Percentiles rank a stretch among this genome's conserved stretches.
Evolutionary conservation across 2,888 invertebrate species (phyloP).

Genomic region (Ethmia dodecea): DNA sequence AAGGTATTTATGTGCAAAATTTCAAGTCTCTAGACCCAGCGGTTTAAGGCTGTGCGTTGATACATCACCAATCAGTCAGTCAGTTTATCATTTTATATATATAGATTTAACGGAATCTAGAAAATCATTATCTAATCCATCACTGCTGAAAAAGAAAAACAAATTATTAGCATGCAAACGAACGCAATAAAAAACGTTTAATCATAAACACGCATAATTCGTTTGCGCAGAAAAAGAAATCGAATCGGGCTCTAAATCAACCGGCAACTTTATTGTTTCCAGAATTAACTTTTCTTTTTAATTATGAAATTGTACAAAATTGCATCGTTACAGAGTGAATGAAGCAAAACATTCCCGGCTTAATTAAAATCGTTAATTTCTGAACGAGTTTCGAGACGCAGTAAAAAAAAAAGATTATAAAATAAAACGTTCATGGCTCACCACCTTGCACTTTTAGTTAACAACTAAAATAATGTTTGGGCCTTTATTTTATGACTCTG

Average conservation of each 20-base stretch:
- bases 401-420: constrained; percentile 11
- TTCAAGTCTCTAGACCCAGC: too few species aligned
- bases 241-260: neutral
- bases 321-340: constrained; percentile 18
- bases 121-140: too few species aligned
- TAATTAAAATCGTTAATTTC: constrained; percentile 21
- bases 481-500: constrained; percentile 7
- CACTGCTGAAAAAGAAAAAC: too few species aligned
- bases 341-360: constrained; percentile 9
- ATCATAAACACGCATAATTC: too few species aligned
- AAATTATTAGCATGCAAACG: too few species aligned
- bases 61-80: too few species aligned
- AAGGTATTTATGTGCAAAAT: too few species aligned
- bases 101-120: too few species aligned
- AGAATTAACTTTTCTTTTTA: constrained; percentile 21
- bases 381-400: constrained; percentile 10
- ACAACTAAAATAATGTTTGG: constrained; percentile 5
- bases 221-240: constrained; percentile 1
- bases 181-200: too few species aligned
- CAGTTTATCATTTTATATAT: too few species aligned
- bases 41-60: too few species aligned
- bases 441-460: constrained; percentile 15
- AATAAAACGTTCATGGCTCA: constrained; percentile 7
- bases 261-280: constrained; percentile 8
- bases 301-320: constrained; percentile 36